Evolutionary conservation across 2,113 vertebrate genomes (phyloP).

Genomic region (Bubo bubo): DNA sequence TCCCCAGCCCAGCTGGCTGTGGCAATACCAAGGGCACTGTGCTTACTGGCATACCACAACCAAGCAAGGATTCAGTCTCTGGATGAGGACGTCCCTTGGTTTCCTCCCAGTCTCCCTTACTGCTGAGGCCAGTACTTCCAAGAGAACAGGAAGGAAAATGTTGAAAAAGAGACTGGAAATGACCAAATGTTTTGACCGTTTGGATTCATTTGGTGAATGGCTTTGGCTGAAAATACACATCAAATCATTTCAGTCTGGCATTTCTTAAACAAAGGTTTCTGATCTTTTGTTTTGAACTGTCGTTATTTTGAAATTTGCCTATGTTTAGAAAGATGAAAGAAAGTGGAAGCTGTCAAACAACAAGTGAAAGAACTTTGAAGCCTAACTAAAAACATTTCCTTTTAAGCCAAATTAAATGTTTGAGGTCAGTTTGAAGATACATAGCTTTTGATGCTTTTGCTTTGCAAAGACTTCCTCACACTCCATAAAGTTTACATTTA

Average conservation of each 20-base stretch:
- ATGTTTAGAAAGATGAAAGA: constrained; percentile 53
- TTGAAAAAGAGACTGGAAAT: neutral
- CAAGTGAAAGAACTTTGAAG: constrained; percentile 56
- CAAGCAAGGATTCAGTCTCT: neutral
- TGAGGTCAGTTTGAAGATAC: constrained; percentile 16
- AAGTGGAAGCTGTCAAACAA: constrained; percentile 29
- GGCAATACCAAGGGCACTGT: neutral
- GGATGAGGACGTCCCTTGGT: neutral
- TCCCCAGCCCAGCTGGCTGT: neutral
- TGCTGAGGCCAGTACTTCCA: neutral
- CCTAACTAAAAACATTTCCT: constrained; percentile 54
- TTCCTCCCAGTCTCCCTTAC: neutral
- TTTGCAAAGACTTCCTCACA: constrained; percentile 16
- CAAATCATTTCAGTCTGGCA: neutral
- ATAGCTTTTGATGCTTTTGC: constrained; percentile 55
- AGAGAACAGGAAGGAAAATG: neutral
- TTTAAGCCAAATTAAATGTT: neutral
- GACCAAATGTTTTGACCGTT: neutral
- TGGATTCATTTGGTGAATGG: constrained; percentile 1
- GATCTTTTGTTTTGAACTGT: constrained; percentile 36
- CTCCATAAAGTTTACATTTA: constrained; percentile 6
- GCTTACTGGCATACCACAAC: neutral
- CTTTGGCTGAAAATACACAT: constrained; percentile 24
- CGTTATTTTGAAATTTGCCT: constrained; percentile 30
- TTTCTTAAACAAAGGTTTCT: constrained; percentile 50